A percentile compares a stretch with the other conserved stretches of the same genome.
phyloP scores from a whole-genome alignment of 2,888 invertebrate genomes.

The Aphodius sticticus region DNA sequence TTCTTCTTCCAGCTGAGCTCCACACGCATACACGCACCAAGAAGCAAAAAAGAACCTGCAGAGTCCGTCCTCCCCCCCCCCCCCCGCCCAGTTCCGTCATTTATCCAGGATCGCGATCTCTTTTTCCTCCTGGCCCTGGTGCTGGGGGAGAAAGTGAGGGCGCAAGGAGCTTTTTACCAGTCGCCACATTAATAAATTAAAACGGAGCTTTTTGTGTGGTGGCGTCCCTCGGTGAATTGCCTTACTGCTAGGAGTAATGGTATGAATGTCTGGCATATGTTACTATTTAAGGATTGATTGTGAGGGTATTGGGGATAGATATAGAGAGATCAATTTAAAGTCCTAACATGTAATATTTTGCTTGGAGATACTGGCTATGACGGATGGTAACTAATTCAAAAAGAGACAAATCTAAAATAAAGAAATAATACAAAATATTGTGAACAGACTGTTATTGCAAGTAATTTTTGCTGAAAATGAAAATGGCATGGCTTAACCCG shows the following conservation, averaged over 20 bases:
- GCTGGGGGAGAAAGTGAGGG: background rate
- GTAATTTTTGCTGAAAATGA: too few species aligned
- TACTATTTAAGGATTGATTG: background rate
- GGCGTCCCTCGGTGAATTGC: background rate
- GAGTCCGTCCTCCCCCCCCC: background rate
- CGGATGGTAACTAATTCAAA: too few species aligned
- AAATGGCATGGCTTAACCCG: too few species aligned
- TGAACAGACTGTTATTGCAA: too few species aligned
- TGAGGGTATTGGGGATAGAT: too few species aligned
- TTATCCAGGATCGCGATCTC: slow-evolving; percentile 5
- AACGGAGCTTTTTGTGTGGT: slow-evolving; percentile 7
- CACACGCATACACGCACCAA: background rate
- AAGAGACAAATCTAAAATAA: too few species aligned
- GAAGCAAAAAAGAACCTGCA: slow-evolving; percentile 11
- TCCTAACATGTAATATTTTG: too few species aligned
- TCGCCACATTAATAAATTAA: slow-evolving; percentile 24
- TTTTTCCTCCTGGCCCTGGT: background rate
- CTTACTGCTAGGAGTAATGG: background rate
- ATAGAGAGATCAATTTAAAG: too few species aligned
- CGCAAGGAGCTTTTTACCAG: slow-evolving; percentile 16
- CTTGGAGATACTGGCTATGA: too few species aligned
- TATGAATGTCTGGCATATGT: background rate
- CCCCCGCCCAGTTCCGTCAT: background rate
- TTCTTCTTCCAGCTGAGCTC: background rate
- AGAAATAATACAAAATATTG: too few species aligned